Percentiles rank a stretch among this genome's conserved stretches.
phyloP scores from a whole-genome alignment of 1,140 invertebrate genomes.

The Plectrocnemia conspersa region DNA sequence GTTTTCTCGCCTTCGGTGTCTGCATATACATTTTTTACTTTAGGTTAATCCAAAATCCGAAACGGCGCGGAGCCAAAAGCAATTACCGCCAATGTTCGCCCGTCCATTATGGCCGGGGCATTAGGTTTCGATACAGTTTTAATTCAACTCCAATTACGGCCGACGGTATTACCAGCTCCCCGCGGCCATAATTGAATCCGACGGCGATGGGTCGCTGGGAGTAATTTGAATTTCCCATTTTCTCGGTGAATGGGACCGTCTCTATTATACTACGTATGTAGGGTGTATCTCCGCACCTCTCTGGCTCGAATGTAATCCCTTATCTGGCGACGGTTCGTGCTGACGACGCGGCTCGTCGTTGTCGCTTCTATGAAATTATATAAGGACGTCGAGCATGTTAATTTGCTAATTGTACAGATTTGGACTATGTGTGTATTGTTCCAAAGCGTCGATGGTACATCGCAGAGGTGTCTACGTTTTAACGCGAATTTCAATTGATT shows the following conservation, averaged over 20 bases:
- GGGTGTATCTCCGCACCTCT: not conserved
- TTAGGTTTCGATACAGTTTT: slow-evolving; percentile 32
- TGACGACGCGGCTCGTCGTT: not conserved
- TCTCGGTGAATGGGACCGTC: slow-evolving; percentile 12
- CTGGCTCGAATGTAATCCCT: slow-evolving; percentile 11
- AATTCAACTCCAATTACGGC: slow-evolving; percentile 33
- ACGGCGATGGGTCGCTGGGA: slow-evolving; percentile 17
- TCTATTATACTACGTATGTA: not conserved
- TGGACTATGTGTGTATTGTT: too few species aligned
- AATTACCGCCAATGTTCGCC: slow-evolving; percentile 24
- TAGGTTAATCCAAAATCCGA: too few species aligned
- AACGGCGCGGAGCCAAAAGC: slow-evolving; percentile 25
- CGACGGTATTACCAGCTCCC: slow-evolving; percentile 15
- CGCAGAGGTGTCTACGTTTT: too few species aligned
- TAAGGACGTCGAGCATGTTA: too few species aligned
- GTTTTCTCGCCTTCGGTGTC: too few species aligned
- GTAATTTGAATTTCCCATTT: slow-evolving; percentile 34
- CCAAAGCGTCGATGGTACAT: too few species aligned
- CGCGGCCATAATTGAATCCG: slow-evolving; percentile 32
- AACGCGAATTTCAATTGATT: too few species aligned
- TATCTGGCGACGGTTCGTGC: not conserved
- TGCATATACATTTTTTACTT: too few species aligned
- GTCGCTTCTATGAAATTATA: too few species aligned
- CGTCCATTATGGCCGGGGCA: slow-evolving; percentile 22
- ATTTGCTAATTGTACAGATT: too few species aligned